Percentiles rank a stretch among this genome's conserved stretches.
Evolutionary conservation across 1,140 invertebrate species (phyloP).

Genomic region (Anadara kagoshimensis): DNA sequence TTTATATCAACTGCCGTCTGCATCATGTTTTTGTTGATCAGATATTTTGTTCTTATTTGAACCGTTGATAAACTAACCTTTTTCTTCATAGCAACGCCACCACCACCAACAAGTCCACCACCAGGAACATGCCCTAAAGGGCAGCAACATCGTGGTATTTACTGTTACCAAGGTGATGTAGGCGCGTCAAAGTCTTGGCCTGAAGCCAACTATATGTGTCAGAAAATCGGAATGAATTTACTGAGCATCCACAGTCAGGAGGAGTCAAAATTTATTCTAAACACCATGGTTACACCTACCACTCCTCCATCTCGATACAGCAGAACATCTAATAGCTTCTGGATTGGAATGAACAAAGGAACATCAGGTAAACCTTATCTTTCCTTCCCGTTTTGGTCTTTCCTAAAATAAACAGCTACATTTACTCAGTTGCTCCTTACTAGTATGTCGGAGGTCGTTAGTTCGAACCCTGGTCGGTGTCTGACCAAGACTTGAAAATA

Average conservation of each 20-base stretch:
- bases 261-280: constrained; percentile 1
- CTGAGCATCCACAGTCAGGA: constrained; percentile 25
- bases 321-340: constrained; percentile 24
- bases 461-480: too few relatives aligned
- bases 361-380: constrained; percentile 30
- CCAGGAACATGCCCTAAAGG: background rate
- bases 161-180: constrained; percentile 23
- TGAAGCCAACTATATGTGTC: constrained; percentile 22
- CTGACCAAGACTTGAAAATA: too few relatives aligned
- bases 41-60: too few relatives aligned
- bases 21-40: too few relatives aligned
- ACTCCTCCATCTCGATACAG: constrained; percentile 10
- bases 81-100: constrained; percentile 10
- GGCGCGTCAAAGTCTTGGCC: constrained; percentile 23
- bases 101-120: constrained; percentile 4
- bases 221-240: constrained; percentile 29
- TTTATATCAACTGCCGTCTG: too few relatives aligned
- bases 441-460: too few relatives aligned
- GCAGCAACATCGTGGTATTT: background rate
- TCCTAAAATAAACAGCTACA: too few relatives aligned
- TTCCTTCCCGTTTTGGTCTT: too few relatives aligned
- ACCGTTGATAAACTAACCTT: too few relatives aligned
- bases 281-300: background rate
- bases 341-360: constrained; percentile 37
- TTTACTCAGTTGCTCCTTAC: too few relatives aligned